Evolutionary conservation across 2,888 invertebrate genomes (phyloP), one percentile per base, ranked within the genome.

Genomic region (Hirtodrosophila trivittata): DNA sequence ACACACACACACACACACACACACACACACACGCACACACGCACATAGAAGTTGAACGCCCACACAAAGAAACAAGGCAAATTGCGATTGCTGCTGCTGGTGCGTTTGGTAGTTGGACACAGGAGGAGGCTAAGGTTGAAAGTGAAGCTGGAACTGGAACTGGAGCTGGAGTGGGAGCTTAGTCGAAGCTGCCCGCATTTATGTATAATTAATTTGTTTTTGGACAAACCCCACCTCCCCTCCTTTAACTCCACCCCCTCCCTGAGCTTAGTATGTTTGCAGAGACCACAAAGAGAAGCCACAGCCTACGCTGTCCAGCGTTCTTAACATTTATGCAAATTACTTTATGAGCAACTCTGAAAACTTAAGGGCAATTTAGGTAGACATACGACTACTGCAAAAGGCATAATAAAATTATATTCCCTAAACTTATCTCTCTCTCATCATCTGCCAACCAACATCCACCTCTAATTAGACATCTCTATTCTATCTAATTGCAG

Each of bases 181-280:
- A 51, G 42, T 43, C 54, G 41, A 65, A 64, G 66, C 50, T 66
- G 28, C 32, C 60, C 60, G 47, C 55, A 56, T 73, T 73, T 73
- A 52, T 76, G 76, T 83, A 66, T 84, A 76, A 84, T 84, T 86
- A 72, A 83, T 86, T 83, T 75, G 67, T 64, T 65, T 73, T 70
- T 66, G 63, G 49, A 28, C 50, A 42, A 30, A 43, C 16, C 21
- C 26, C 25, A 10, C 6, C 13, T 1, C 9, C 0, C 1, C n/a
- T 1, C 5, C 21, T 10, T n/a, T n/a, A n/a, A 13, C 45, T 13
- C 10, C 7, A 7, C 5, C 32, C 18, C 3, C 16, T 0, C 13
- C 21, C 13, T 12, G 9, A 12, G 16, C 13, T n/a, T 12, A 16
- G 33, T 21, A 21, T 21, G 5, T 21, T 3, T 21, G 18, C 18